phyloP scores from a whole-genome alignment of 2,797 vertebrate genomes.

The Gallinago solitaria region DNA sequence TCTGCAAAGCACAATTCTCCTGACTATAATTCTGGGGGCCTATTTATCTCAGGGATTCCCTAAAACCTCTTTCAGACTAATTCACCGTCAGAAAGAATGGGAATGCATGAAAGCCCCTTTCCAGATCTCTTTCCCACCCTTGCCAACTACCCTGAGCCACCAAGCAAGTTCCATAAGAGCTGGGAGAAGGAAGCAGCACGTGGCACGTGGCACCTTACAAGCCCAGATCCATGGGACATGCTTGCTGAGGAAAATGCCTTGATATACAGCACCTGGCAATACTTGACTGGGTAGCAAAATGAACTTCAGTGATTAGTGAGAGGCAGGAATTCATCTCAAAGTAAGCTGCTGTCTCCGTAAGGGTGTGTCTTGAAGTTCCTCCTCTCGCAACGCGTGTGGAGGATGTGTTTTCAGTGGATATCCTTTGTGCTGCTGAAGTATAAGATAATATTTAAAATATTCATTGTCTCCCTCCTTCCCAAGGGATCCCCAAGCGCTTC shows the following conservation, averaged over 20 bases:
- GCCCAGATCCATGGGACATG: neutral
- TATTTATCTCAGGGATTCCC: neutral
- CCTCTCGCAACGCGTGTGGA: rapidly evolving
- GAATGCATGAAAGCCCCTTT: neutral
- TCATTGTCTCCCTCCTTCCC: neutral
- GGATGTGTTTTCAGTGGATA: neutral
- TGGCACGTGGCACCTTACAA: neutral
- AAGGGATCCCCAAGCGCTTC: neutral
- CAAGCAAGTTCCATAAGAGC: too few relatives aligned
- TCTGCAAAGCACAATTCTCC: neutral
- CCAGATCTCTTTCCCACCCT: neutral
- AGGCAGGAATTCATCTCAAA: neutral
- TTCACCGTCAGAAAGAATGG: neutral
- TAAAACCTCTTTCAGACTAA: neutral
- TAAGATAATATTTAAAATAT: constrained; percentile 23
- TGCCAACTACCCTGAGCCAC: neutral
- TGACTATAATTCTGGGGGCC: neutral
- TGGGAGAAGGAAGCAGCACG: neutral
- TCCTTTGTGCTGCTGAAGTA: neutral
- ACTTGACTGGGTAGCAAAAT: neutral
- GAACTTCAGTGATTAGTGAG: neutral
- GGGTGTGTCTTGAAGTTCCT: neutral
- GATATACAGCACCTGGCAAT: neutral
- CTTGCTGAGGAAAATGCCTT: neutral
- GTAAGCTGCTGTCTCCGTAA: neutral